Evolutionary conservation across 2,888 invertebrate species (phyloP), one percentile per base, ranked within the genome.

Genomic region (Drosophila melanosoma): DNA sequence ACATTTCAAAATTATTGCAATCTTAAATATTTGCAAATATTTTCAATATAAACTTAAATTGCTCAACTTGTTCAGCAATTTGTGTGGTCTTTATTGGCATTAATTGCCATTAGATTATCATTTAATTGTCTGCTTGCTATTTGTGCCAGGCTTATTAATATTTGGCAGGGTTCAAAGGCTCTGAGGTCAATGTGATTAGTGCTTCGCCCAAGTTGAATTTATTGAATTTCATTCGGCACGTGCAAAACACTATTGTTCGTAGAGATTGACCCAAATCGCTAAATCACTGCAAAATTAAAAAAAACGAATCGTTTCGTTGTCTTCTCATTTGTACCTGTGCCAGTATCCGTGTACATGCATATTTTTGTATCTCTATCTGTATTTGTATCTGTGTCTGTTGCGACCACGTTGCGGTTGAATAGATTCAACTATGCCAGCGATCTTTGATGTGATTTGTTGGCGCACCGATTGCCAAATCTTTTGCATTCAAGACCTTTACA

Each of bases 361-460:
- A 52, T 57, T 40, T n/a, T 10, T 69, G 40, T 73, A 54, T 74
- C 38, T 71, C 40, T 61, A 58, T 42, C 29, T 59, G 51, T 57
- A 58, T 61, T 53, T 73, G 65, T 69, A 60, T 45, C 40, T 62
- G 64, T 73, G 62, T 76, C 76, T 69, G 69, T 79, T 79, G 84
- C 84, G 87, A 86, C 86, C 60, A 81, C 76, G 86, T 86, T 87
- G 87, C 90, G 87, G 87, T 87, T 87, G 87, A 87, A 90, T 87
- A 83, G 88, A 67, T 77, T 71, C 72, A 82, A 87, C 57, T 80
- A 69, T 80, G 81, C 78, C 78, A 78, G 56, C 84, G 78, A 87
- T 87, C 85, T 87, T 87, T 82, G 82, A 80, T 76, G 86, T 80
- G 77, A 82, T 74, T 70, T 73, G 72, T 65, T 70, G 68, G 63